phyloP scores from a whole-genome alignment of 2,113 vertebrate species.

The Circaetus cinerascens region DNA sequence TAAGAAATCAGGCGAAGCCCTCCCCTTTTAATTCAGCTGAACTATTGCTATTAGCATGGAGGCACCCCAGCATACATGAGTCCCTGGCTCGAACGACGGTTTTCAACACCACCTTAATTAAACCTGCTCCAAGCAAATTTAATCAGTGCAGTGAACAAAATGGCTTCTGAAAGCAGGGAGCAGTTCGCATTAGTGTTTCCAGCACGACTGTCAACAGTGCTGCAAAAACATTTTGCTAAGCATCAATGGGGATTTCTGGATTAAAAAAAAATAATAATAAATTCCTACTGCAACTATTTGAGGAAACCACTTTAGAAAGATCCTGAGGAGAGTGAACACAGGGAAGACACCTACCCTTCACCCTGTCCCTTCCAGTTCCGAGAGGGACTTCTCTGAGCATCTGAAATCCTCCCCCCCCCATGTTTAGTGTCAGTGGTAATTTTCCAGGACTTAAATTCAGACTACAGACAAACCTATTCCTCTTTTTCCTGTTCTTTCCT shows the following conservation, averaged over 20 bases:
- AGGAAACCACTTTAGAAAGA: not conserved
- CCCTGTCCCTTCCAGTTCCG: not conserved
- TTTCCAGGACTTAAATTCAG: not conserved
- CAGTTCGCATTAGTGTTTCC: not conserved
- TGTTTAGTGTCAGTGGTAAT: not conserved
- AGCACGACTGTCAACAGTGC: not conserved
- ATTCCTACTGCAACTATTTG: not conserved
- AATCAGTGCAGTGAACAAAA: not conserved
- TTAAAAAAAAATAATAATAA: not conserved
- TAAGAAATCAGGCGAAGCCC: not conserved
- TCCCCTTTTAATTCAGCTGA: constrained; percentile 1
- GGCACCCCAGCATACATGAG: not conserved
- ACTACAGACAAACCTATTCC: not conserved
- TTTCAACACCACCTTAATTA: constrained; percentile 62
- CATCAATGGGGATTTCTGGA: not conserved
- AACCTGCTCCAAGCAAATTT: constrained; percentile 46
- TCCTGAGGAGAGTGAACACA: not conserved
- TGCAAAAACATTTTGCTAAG: not conserved
- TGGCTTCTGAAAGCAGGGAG: constrained; percentile 30
- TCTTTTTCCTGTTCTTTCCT: not conserved
- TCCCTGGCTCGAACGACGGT: not conserved
- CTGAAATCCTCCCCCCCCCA: not conserved
- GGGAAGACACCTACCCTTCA: not conserved
- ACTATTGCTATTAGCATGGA: not conserved
- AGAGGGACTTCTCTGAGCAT: not conserved